phyloP scores from a whole-genome alignment of 2,113 vertebrate genomes.

The Dipodomys stephensi region DNA sequence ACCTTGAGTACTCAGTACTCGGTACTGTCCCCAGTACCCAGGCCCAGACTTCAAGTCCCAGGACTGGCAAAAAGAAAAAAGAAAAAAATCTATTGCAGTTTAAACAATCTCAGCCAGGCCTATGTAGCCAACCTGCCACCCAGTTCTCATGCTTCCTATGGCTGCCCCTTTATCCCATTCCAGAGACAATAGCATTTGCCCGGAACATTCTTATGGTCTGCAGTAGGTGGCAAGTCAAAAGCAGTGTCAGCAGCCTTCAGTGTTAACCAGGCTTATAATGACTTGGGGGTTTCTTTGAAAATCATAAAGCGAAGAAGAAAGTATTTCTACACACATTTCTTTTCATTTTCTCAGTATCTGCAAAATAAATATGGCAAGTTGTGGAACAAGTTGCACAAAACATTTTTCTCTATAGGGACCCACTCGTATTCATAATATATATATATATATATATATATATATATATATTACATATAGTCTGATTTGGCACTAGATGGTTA shows the following conservation, averaged over 20 bases:
- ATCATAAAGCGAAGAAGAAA: constrained; percentile 30
- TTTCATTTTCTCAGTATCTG: constrained; percentile 13
- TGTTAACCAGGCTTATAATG: neutral
- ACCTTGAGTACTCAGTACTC: no score
- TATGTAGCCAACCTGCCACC: accelerated
- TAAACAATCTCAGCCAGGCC: neutral
- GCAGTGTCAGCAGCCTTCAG: neutral
- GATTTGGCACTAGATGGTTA: neutral
- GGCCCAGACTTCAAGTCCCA: no score
- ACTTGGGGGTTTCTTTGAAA: neutral
- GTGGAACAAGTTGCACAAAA: neutral
- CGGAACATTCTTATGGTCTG: neutral
- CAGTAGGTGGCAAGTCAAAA: neutral
- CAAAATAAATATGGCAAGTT: neutral
- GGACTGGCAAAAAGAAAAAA: no score
- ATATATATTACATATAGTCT: neutral
- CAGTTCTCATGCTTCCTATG: neutral
- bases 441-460: no score
- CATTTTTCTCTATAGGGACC: neutral
- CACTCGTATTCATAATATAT: constrained; percentile 6
- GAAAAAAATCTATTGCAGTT: no score
- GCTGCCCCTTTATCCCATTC: neutral
- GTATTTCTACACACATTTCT: neutral
- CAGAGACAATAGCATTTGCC: neutral
- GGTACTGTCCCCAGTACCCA: no score